These are phyloP conservation scores for Scaptomyza hsui DNA, from an alignment of 1,140 invertebrate species.

Conservation along the genomic window DNA sequence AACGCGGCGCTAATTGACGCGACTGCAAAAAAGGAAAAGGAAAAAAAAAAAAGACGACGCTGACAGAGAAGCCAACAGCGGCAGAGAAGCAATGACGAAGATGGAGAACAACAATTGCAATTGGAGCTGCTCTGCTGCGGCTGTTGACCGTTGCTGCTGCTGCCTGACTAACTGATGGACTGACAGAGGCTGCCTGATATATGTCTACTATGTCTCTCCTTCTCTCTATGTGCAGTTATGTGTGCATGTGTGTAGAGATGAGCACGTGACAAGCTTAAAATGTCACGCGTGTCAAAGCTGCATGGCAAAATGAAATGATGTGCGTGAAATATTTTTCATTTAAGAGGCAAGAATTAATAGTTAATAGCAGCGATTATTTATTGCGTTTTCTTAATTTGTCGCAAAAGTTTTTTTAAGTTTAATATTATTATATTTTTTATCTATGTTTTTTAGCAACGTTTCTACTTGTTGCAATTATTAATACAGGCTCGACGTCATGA, in stretches of 20 bases:
- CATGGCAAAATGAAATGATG: neutral
- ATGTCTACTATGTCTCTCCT: neutral
- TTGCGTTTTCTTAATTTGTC: too few relatives aligned
- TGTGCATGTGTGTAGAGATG: conserved; percentile 17
- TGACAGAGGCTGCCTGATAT: conserved; percentile 35
- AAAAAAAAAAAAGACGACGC: conserved; percentile 25
- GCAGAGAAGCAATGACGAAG: conserved; percentile 5
- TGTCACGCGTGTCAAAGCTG: conserved; percentile 5
- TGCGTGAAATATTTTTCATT: neutral
- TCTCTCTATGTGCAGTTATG: neutral
- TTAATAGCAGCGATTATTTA: too few relatives aligned
- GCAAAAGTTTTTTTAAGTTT: too few relatives aligned
- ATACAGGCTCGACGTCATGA: too few relatives aligned
- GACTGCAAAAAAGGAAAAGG: conserved; percentile 41
- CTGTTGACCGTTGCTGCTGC: conserved; percentile 40
- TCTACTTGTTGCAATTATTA: too few relatives aligned
- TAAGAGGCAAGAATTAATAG: neutral
- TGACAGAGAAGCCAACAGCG: conserved; percentile 32
- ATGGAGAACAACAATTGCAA: conserved; percentile 14
- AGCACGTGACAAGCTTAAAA: conserved; percentile 22
- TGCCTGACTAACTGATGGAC: conserved; percentile 19
- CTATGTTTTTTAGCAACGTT: too few relatives aligned
- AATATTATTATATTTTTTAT: too few relatives aligned
- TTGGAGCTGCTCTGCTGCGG: conserved; percentile 19
- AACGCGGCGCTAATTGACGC: conserved; percentile 72